Conservation (phyloP, 1,140 invertebrate genomes). For the Heliconius hermathena region DNA sequence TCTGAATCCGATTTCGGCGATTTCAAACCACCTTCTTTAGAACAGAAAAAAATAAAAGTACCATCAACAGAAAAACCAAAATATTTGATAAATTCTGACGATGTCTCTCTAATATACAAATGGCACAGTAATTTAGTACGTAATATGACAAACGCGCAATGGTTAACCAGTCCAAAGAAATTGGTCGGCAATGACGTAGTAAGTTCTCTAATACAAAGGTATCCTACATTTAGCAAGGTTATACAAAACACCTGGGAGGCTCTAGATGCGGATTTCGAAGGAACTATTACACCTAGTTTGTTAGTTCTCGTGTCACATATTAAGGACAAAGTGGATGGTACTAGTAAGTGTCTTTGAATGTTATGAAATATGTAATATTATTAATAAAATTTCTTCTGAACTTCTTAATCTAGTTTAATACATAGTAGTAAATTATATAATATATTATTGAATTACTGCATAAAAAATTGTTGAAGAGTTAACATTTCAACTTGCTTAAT, state of each 20-base stretch:
- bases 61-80: constrained; percentile 52
- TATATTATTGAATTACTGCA: too few relatives aligned
- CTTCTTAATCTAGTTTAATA: too few relatives aligned
- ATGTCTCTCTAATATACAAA: constrained; percentile 83
- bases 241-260: constrained; percentile 75
- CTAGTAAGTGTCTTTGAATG: constrained; percentile 56
- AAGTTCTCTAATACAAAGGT: constrained; percentile 83
- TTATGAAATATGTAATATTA: background rate
- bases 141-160: constrained; percentile 82
- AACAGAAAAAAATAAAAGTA: constrained; percentile 60
- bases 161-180: constrained; percentile 77
- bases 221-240: constrained; percentile 82
- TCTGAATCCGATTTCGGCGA: constrained; percentile 87
- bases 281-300: constrained; percentile 82
- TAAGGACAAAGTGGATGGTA: constrained; percentile 68
- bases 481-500: too few relatives aligned
- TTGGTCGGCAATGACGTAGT: constrained; percentile 79
- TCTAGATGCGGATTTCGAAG: constrained; percentile 80
- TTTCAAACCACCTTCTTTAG: constrained; percentile 75
- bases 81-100: constrained; percentile 80
- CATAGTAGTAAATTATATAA: too few relatives aligned
- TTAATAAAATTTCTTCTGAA: background rate
- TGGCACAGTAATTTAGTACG: constrained; percentile 85
- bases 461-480: too few relatives aligned
- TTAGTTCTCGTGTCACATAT: constrained; percentile 73